These are phyloP conservation scores for Potamilus streckersoni DNA, from an alignment of 1,140 invertebrate species.

Conservation along the genomic window DNA sequence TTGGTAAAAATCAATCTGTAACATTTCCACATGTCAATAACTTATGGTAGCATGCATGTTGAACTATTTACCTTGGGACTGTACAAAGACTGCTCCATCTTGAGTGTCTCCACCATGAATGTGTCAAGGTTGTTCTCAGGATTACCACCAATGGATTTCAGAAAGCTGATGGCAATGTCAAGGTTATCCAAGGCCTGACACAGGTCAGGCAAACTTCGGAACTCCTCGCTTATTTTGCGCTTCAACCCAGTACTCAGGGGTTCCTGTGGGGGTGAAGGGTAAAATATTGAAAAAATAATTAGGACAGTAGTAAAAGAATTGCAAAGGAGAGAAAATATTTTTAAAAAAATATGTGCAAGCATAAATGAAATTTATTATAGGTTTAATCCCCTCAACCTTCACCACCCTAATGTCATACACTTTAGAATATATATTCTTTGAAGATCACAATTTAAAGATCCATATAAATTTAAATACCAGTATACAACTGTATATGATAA, in stretches of 20 bases:
- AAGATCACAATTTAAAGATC: too few species aligned
- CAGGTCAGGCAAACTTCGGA: conserved; percentile 28
- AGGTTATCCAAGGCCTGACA: conserved; percentile 30
- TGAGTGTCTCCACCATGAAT: conserved; percentile 50
- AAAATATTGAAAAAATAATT: not conserved
- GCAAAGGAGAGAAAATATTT: too few species aligned
- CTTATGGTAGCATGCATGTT: not conserved
- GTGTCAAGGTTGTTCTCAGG: conserved; percentile 23
- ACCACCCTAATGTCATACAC: too few species aligned
- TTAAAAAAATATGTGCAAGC: too few species aligned
- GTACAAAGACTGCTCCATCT: conserved; percentile 39
- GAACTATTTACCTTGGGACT: conserved; percentile 37
- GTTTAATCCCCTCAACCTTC: too few species aligned
- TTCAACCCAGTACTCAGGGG: conserved; percentile 22
- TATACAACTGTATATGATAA: too few species aligned
- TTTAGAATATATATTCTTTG: too few species aligned
- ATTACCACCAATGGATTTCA: conserved; percentile 25
- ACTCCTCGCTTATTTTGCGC: conserved; percentile 23
- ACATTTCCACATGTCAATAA: not conserved
- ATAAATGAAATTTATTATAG: too few species aligned
- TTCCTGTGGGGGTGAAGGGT: conserved; percentile 8
- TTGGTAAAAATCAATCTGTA: too few species aligned
- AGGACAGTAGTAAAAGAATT: not conserved
- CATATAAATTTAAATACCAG: too few species aligned
- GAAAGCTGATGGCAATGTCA: conserved; percentile 36